Evolutionary conservation across 1,140 invertebrate genomes (phyloP), one percentile per base, ranked within the genome.

Genomic region (Halyomorpha halys): DNA sequence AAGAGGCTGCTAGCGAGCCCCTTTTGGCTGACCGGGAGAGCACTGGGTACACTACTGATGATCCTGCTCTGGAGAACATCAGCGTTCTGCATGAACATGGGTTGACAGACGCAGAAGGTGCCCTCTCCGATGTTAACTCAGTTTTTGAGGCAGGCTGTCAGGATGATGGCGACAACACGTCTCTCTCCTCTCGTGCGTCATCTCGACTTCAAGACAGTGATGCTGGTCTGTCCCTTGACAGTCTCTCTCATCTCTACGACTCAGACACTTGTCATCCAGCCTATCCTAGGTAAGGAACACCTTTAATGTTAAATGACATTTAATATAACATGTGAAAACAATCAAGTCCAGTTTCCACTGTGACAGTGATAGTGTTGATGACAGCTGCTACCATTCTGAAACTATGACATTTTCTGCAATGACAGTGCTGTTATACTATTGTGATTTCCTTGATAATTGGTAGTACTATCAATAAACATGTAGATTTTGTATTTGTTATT

Each of bases 51-150:
- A 87, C 85, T 15, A 89, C 86, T 1, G 87, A 90, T 74, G 88
- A 90, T 74, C 86, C 87, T 1, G 86, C 86, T 16, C 74, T 90
- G 11, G 88, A 90, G 73, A 90, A 90, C 75, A 82, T 88, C 11
- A 90, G 87, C 25, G 83, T 90, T 78, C 74, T 90, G 16, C 89
- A 90, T 75, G 88, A 90, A 74, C 85, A 86, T 45, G 88, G 87
- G n/a, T 80, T 90, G 21, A 91, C 87, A 9, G 89, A 91, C 77
- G 87, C 86, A 9, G 88, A 91, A 80, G 88, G 63, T 59, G 87
- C 87, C 9, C 74, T 90, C 51, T 90, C 87, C 71, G 88, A 91
- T 73, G 86, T 90, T 25, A 91, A 90, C 75, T 90, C 88, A n/a
- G 82, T 88, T 65, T 88, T 87, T 72, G 68, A 70, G 18, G 68